These are phyloP conservation scores for Drosophila sordidula DNA, from an alignment of 2,888 invertebrate genomes.

Conservation along the genomic window DNA sequence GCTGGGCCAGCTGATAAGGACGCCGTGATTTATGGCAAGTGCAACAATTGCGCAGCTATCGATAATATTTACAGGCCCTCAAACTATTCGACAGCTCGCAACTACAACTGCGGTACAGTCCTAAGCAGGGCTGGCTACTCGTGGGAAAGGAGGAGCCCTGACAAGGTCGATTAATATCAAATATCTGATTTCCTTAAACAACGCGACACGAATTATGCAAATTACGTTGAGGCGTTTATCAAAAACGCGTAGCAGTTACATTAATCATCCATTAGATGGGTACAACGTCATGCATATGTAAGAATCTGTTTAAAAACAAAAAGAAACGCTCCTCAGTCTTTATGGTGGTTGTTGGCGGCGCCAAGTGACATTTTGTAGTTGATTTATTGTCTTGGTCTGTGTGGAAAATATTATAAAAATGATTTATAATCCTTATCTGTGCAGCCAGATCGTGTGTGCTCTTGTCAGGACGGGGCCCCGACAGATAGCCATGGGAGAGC, in stretches of 20 bases:
- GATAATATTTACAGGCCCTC: slow-evolving; percentile 42
- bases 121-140: neutral
- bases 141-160: slow-evolving; percentile 40
- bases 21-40: slow-evolving; percentile 70
- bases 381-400: slow-evolving; percentile 70
- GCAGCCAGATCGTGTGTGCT: slow-evolving; percentile 67
- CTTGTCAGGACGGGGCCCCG: slow-evolving; percentile 37
- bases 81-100: slow-evolving; percentile 6
- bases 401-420: slow-evolving; percentile 75
- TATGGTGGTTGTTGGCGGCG: slow-evolving; percentile 65
- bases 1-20: slow-evolving; percentile 38
- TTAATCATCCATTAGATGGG: slow-evolving; percentile 71
- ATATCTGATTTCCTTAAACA: slow-evolving; percentile 31
- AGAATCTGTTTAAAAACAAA: slow-evolving; percentile 53
- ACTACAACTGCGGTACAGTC: slow-evolving; percentile 19
- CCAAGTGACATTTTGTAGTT: slow-evolving; percentile 74
- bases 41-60: slow-evolving; percentile 55
- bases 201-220: slow-evolving; percentile 69
- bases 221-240: slow-evolving; percentile 63
- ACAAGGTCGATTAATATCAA: slow-evolving; percentile 53
- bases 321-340: slow-evolving; percentile 30
- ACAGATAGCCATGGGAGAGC: slow-evolving; percentile 49
- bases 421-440: slow-evolving; percentile 77
- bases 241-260: slow-evolving; percentile 66
- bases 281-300: slow-evolving; percentile 66